These are phyloP conservation scores for Euplexia lucipara DNA, from an alignment of 2,888 invertebrate species.

Conservation along the genomic window DNA sequence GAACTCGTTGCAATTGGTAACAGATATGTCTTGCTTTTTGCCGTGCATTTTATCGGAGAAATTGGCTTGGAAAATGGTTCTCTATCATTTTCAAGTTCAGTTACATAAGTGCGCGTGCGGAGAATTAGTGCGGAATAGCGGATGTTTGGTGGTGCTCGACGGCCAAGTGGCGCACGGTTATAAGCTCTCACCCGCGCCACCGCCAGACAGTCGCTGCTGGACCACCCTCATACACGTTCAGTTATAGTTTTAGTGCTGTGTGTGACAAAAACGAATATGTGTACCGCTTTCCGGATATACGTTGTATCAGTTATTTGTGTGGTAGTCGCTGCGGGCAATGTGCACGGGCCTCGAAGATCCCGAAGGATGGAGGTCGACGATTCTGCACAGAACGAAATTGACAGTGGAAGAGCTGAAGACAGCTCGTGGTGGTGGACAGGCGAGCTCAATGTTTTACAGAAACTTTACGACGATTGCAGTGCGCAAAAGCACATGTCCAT, in stretches of 20 bases:
- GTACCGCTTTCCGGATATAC: constrained; percentile 87
- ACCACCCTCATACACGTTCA: constrained; percentile 86
- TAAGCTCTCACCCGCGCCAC: constrained; percentile 86
- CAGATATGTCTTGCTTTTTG: constrained; percentile 88
- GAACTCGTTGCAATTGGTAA: constrained; percentile 78
- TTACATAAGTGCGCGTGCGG: constrained; percentile 90
- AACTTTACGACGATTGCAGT: constrained; percentile 92
- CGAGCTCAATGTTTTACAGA: constrained; percentile 91
- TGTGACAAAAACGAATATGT: constrained; percentile 84
- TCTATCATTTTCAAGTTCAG: constrained; percentile 91
- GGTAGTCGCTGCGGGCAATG: constrained; percentile 82
- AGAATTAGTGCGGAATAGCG: constrained; percentile 91
- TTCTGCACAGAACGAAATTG: constrained; percentile 86
- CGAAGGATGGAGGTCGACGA: constrained; percentile 86
- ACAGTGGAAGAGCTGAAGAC: constrained; percentile 88
- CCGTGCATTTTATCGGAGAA: constrained; percentile 90
- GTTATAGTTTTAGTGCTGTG: constrained; percentile 85
- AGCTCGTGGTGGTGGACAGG: constrained; percentile 90
- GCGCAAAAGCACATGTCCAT: constrained; percentile 91
- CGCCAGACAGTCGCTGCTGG: constrained; percentile 86
- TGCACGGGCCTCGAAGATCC: constrained; percentile 85
- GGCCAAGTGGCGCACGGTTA: constrained; percentile 88
- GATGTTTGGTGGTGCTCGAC: constrained; percentile 90
- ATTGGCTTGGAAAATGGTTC: constrained; percentile 91
- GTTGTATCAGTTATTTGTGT: constrained; percentile 85